These are phyloP conservation scores for Melopsittacus undulatus DNA, from an alignment of 2,797 vertebrate genomes.

Conservation along the genomic window DNA sequence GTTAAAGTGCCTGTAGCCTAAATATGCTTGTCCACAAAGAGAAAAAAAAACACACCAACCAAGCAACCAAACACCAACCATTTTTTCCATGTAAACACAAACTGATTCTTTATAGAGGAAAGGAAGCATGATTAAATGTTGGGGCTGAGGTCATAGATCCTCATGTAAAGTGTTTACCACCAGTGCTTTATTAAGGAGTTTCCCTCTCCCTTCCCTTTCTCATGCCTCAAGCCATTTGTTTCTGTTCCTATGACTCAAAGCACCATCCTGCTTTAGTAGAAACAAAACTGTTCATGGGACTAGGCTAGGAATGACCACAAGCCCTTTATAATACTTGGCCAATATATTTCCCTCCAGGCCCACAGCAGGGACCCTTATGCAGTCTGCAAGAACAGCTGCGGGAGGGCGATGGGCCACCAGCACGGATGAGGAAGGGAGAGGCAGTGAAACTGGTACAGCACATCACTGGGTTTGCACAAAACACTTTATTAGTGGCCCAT, in stretches of 20 bases:
- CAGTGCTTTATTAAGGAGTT: background rate
- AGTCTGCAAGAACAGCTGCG: background rate
- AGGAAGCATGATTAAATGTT: background rate
- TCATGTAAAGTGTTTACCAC: background rate
- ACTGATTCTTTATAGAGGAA: background rate
- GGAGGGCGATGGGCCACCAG: background rate
- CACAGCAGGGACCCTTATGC: background rate
- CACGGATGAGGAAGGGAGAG: background rate
- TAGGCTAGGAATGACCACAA: background rate
- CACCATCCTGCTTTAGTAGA: background rate
- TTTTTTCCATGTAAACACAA: background rate
- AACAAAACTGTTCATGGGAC: background rate
- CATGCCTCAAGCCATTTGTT: background rate
- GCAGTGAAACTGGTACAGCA: background rate
- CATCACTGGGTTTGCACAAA: background rate
- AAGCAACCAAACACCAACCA: background rate
- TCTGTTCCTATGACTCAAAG: background rate
- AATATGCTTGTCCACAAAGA: background rate
- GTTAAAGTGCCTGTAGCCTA: background rate
- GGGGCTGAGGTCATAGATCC: background rate
- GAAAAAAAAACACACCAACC: background rate
- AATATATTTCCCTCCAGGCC: background rate
- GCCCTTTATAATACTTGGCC: background rate
- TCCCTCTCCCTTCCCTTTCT: background rate
- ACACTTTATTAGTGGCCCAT: fast-evolving